Evolutionary conservation across 2,113 vertebrate species (phyloP), one percentile per base, ranked within the genome.

Genomic region (Laterallus jamaicensis): DNA sequence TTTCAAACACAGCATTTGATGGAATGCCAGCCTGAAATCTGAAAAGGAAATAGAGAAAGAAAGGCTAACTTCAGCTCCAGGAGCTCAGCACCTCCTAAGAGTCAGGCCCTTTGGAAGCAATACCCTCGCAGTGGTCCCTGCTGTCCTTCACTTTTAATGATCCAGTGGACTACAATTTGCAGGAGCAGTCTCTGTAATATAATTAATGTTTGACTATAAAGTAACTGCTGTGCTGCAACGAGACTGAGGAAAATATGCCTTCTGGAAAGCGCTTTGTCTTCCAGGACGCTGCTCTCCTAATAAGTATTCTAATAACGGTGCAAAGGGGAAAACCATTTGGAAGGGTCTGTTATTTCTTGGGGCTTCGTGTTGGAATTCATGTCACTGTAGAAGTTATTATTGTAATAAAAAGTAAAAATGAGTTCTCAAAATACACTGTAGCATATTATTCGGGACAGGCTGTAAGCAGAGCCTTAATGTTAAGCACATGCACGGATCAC

Each of bases 361-460:
- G 25, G 81, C 88, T 93, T 88, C 19, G 24, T 67, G 92, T 62
- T 92, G 96, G 93, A 96, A 94, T 91, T 89, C 88, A 25, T 96
- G 93, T 95, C 86, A 82, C 95, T 93, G 94, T 80, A 97, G 95
- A 97, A 96, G 95, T 96, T 95, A 95, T 96, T 97, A 95, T 97
- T 91, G 94, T 18, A 96, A 97, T 95, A 97, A 96, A 96, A 94
- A 94, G 88, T 92, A 93, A 94, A 95, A 97, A 95, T 62, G 91
- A 92, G 90, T 82, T 93, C 95, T 96, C 95, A 91, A 96, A 97
- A 96, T 93, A 92, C 93, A 88, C 90, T 88, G 13, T 1, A 86
- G 92, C 80, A 44, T 74, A 75, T 96, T 83, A 94, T 69, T 92
- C 80, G 78, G 95, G 95, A 92, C 93, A 96, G 96, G 32, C 88